Base-by-base conservation (phyloP, 2,888 invertebrate species). In the Nudaria mundana region DNA sequence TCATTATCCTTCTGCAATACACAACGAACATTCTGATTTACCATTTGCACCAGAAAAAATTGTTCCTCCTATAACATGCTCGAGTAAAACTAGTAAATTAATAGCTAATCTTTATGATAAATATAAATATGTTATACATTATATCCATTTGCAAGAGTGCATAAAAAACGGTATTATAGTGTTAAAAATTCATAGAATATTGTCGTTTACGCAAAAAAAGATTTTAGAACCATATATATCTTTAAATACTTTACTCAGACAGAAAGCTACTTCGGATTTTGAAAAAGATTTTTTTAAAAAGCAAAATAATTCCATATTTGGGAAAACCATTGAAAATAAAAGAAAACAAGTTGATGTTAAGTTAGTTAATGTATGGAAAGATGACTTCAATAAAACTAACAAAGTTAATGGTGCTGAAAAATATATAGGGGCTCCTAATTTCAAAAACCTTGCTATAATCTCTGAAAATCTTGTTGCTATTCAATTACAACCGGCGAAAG, bases 401-500 rank as follows among this genome's bases (percentile, higher is more conserved):
- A 32, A 32, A 24, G 1, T n/a, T 11, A 6, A 5, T 3, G 30
- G 30, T 18, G 30, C 30, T 3, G 42, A 30, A 13, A 37, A 37
- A 23, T 24, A 32, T 23, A 41, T 36, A 13, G 22, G 32, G 4
- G 26, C 28, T 22, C 41, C 41, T 5, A 40, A 40, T 7, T 4
- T 41, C 1, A 31, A 41, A 15, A 41, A 23, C 16, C 13, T 31
- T 10, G 1, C 11, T 5, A 41, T 39, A 1, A 32, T 40, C 26
- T 10, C 15, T 29, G 29, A 29, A 4, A 29, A 29, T 16, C 12
- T 29, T n/a, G 15, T 29, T 3, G 28, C 13, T 6, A 8, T 28
- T 13, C 28, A 14, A 7, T 8, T 28, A 3, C 13, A 14, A 3
- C 28, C 8, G 2, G 28, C 13, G 14, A 28, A 14, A 8, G 8